Evolutionary conservation across 2,797 vertebrate genomes (phyloP), one percentile per base, ranked within the genome.

Genomic region (Gallirallus australis): DNA sequence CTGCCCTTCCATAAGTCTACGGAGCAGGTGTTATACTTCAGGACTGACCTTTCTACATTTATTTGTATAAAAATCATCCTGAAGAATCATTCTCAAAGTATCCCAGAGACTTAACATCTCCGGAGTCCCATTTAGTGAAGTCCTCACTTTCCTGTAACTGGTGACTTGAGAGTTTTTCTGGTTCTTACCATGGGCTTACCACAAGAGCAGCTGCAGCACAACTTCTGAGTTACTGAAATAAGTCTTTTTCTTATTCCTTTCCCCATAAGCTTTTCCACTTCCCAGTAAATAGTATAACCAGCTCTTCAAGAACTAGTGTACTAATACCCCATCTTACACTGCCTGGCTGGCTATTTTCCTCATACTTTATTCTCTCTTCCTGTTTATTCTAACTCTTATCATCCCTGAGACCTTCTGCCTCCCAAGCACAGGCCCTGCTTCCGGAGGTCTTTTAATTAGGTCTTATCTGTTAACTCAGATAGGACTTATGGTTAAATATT

Each of bases 61-160:
- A 25, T 69, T 60, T 48, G 24, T 12, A n/a, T 4, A 5, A 82
- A 79, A 75, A 60, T 72, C 5, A 39, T n/a, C 24, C 35, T 76
- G 42, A 7, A 69, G 57, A 23, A 37, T 59, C 77, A 12, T 45
- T 59, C 28, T 70, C 9, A 39, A 27, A 45, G 10, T 45, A 65
- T 50, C 0, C 2, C 33, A 66, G 40, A 37, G 50, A n/a, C 5
- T 82, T 28, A 4, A 0, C 37, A 9, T 53, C 27, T n/a, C 33
- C 33, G 20, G 24, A 63, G 21, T 56, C 20, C 16, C 12, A 17
- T 54, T 39, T 52, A 77, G 30, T 16, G n/a, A 40, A 72, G 9
- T 0, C 17, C 4, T 50, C 1, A 6, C 28, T 72, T 57, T 79
- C 24, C 50, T 65, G 4, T 20, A 57, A 57, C 17, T n/a, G 48